Evolutionary conservation across 2,888 invertebrate genomes (phyloP).

Genomic region (Drosophila atripex): DNA sequence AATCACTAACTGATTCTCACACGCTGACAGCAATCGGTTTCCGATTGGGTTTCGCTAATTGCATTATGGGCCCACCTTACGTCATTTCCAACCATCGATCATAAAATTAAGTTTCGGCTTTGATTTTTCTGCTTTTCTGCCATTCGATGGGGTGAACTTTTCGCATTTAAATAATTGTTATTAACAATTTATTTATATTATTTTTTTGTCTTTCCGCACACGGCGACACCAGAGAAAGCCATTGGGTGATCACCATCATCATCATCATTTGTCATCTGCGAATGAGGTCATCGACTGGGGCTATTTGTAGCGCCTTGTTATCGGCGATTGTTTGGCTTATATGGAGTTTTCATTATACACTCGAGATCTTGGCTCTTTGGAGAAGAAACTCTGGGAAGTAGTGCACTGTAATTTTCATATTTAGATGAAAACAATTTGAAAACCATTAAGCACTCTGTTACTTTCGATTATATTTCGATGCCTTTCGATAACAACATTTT

Average conservation of each 20-base stretch:
- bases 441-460: not conserved
- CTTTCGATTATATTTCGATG: not conserved
- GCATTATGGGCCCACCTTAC: constrained; percentile 25
- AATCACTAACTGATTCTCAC: constrained; percentile 33
- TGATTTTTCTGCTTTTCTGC: not conserved
- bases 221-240: constrained; percentile 43
- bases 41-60: constrained; percentile 46
- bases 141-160: constrained; percentile 23
- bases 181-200: constrained; percentile 30
- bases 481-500: constrained; percentile 15
- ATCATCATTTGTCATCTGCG: constrained; percentile 42
- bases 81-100: constrained; percentile 23
- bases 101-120: not conserved
- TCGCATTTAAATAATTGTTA: constrained; percentile 43
- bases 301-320: constrained; percentile 42
- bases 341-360: constrained; percentile 33
- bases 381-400: constrained; percentile 28
- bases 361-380: constrained; percentile 20
- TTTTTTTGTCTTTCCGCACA: constrained; percentile 2
- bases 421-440: not conserved
- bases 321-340: constrained; percentile 34
- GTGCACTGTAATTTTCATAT: constrained; percentile 1
- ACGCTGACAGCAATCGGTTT: constrained; percentile 48
- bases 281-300: constrained; percentile 48
- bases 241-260: constrained; percentile 9